Conservation (phyloP, 2,888 invertebrate genomes). For the Drosophila stalkeri region DNA sequence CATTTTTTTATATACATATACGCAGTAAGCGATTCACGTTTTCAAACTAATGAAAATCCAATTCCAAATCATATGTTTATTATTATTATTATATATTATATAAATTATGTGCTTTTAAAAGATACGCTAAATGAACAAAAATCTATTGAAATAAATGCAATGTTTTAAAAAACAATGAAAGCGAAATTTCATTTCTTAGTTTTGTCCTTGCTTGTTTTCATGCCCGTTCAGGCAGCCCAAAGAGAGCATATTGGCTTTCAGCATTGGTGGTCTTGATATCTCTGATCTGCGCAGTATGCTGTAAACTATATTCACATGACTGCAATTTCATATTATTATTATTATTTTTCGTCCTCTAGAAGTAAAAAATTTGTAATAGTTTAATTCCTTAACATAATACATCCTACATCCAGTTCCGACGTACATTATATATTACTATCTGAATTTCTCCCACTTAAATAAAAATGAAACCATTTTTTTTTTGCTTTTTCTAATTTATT, state of each 20-base stretch:
- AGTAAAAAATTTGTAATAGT: not conserved
- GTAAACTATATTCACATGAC: no score
- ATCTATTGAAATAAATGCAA: constrained; percentile 44
- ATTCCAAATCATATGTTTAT: constrained; percentile 20
- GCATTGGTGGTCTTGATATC: no score
- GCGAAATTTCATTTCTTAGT: not conserved
- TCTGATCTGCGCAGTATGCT: no score
- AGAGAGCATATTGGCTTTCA: not conserved
- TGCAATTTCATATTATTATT: not conserved
- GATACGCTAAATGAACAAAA: constrained; percentile 45
- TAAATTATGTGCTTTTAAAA: constrained; percentile 53
- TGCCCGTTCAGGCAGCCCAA: not conserved
- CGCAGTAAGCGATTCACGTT: constrained; percentile 25
- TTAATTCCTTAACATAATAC: not conserved
- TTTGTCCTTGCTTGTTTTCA: no score
- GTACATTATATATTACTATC: no score
- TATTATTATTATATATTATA: constrained; percentile 25
- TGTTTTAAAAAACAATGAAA: constrained; percentile 33
- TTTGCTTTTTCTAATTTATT: constrained; percentile 27
- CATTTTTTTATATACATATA: constrained; percentile 26
- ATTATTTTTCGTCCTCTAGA: not conserved
- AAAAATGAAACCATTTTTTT: constrained; percentile 6
- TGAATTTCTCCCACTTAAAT: no score
- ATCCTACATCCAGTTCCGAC: no score
- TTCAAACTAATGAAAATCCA: constrained; percentile 26